phyloP scores from a whole-genome alignment of 2,888 invertebrate species.

The Eudasyphora cyanicolor region DNA sequence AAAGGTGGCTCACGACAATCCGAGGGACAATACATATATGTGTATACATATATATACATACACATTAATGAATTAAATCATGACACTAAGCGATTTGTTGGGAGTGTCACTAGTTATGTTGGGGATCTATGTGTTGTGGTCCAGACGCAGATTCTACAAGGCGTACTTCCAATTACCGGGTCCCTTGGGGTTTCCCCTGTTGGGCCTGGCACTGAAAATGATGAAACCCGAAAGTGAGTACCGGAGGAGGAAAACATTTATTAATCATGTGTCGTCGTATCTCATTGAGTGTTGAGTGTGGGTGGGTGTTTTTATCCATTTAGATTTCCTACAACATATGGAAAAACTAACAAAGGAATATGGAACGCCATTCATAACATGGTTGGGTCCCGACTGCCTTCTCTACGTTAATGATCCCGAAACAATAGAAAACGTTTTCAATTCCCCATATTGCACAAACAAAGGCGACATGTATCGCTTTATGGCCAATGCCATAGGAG shows the following conservation, averaged over 20 bases:
- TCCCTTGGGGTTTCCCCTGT: constrained; percentile 76
- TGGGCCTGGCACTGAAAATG: constrained; percentile 76
- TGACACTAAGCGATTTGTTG: neutral
- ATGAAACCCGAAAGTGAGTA: constrained; percentile 77
- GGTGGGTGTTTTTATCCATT: neutral
- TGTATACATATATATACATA: no score
- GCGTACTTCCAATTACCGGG: constrained; percentile 74
- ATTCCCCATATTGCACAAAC: constrained; percentile 76
- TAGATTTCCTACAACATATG: constrained; percentile 74
- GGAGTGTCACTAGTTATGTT: constrained; percentile 38
- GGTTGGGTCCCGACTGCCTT: constrained; percentile 78
- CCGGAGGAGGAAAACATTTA: neutral
- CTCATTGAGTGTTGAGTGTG: neutral
- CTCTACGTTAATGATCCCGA: constrained; percentile 76
- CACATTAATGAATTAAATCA: no score
- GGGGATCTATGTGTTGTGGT: constrained; percentile 75
- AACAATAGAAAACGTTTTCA: constrained; percentile 76
- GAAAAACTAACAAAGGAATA: constrained; percentile 69
- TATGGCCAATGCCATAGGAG: constrained; percentile 75
- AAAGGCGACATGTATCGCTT: constrained; percentile 77
- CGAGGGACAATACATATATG: no score
- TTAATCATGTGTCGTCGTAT: neutral
- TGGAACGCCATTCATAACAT: constrained; percentile 74
- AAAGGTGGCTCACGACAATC: neutral
- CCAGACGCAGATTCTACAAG: constrained; percentile 73